phyloP scores from a whole-genome alignment of 2,797 vertebrate species.

The Petrocephalus sullivani region DNA sequence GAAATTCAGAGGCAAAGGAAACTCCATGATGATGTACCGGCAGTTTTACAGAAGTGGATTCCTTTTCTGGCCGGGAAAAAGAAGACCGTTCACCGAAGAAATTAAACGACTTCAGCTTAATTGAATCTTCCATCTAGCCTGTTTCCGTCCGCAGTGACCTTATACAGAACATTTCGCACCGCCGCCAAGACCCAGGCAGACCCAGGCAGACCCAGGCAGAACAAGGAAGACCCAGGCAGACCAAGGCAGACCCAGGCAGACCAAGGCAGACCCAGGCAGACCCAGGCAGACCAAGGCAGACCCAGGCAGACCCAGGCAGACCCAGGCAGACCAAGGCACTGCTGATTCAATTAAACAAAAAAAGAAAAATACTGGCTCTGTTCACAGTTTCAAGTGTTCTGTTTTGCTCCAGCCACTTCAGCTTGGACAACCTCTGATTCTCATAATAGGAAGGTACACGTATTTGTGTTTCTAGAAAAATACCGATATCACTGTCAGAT shows the following conservation, averaged over 20 bases:
- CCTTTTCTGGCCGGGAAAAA: neutral
- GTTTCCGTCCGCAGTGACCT: neutral
- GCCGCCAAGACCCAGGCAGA: neutral
- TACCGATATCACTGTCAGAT: neutral
- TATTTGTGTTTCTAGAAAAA: neutral
- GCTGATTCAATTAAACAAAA: neutral
- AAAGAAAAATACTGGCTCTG: neutral
- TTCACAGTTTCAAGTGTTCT: neutral
- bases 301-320: too few species aligned
- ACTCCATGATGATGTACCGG: neutral
- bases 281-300: too few species aligned
- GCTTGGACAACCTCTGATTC: neutral
- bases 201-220: neutral
- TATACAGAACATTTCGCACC: neutral
- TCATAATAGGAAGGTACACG: conserved; percentile 6
- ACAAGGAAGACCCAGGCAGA: too few species aligned
- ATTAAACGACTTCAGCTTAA: too few species aligned
- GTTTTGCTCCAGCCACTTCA: neutral
- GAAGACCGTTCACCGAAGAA: neutral
- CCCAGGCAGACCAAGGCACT: neutral
- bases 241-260: too few species aligned
- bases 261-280: too few species aligned
- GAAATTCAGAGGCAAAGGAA: neutral
- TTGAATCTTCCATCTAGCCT: neutral
- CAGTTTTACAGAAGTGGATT: neutral